A percentile compares a stretch with the other conserved stretches of the same genome.
phyloP scores from a whole-genome alignment of 2,113 vertebrate species.

The Fulica atra region DNA sequence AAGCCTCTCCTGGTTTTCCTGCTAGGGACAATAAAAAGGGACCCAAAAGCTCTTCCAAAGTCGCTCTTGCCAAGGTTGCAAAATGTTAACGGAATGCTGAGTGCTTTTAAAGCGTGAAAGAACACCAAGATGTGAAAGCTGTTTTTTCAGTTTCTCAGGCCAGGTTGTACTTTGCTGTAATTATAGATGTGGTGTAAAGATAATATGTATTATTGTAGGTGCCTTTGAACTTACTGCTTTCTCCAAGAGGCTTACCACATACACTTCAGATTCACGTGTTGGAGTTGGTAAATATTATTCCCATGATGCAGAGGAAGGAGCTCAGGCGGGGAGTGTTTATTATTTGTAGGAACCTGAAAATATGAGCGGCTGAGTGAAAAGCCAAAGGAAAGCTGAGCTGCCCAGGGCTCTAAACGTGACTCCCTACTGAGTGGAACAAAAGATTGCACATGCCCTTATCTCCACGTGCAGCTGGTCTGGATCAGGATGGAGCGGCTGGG shows the following conservation, averaged over 20 bases:
- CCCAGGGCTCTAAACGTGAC: background rate
- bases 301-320: background rate
- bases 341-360: background rate
- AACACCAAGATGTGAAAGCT: background rate
- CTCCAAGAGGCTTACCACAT: constrained; percentile 8
- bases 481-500: accelerated
- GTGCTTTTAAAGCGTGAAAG: background rate
- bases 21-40: background rate
- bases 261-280: background rate
- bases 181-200: constrained; percentile 9
- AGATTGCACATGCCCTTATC: accelerated
- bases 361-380: background rate
- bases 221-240: constrained; percentile 48
- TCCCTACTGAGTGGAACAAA: accelerated
- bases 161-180: constrained; percentile 13
- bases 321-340: background rate
- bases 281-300: background rate
- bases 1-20: background rate
- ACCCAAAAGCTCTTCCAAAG: background rate
- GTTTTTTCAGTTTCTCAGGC: background rate
- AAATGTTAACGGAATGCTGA: background rate
- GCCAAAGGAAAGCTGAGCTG: background rate
- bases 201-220: constrained; percentile 30
- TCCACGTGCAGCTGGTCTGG: accelerated
- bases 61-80: background rate